These are phyloP conservation scores for Conus ventricosus DNA, from an alignment of 1,140 invertebrate species.

Conservation along the genomic window DNA sequence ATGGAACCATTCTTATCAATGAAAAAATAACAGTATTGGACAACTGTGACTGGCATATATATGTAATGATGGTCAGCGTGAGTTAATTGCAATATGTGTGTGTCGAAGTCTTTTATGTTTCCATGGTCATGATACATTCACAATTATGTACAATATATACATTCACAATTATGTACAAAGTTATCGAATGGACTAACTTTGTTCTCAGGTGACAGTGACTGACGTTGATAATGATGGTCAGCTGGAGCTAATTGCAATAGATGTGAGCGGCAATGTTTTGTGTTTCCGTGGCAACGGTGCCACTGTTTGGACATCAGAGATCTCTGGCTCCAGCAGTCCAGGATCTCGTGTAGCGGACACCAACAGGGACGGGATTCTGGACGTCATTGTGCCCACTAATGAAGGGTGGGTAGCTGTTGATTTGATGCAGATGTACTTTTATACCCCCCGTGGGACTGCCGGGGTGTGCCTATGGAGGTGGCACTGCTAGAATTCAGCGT, in stretches of 20 bases:
- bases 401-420: slow-evolving; percentile 57
- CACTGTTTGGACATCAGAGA: slow-evolving; percentile 60
- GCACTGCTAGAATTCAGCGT: no score
- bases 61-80: no score
- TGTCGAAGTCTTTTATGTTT: no score
- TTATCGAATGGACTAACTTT: neutral
- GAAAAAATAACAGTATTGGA: no score
- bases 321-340: slow-evolving; percentile 59
- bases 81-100: no score
- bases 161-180: no score
- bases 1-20: no score
- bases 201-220: slow-evolving; percentile 61
- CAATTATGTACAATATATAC: no score
- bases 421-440: neutral
- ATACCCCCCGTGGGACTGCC: no score
- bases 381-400: slow-evolving; percentile 65
- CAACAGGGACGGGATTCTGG: slow-evolving; percentile 60
- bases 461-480: no score
- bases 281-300: slow-evolving; percentile 60
- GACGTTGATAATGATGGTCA: slow-evolving; percentile 60
- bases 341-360: slow-evolving; percentile 65
- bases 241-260: slow-evolving; percentile 64
- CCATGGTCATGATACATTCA: no score
- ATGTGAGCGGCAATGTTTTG: slow-evolving; percentile 65
- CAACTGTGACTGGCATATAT: no score